phyloP scores from a whole-genome alignment of 2,113 vertebrate species.

The Neomonachus schauinslandi region DNA sequence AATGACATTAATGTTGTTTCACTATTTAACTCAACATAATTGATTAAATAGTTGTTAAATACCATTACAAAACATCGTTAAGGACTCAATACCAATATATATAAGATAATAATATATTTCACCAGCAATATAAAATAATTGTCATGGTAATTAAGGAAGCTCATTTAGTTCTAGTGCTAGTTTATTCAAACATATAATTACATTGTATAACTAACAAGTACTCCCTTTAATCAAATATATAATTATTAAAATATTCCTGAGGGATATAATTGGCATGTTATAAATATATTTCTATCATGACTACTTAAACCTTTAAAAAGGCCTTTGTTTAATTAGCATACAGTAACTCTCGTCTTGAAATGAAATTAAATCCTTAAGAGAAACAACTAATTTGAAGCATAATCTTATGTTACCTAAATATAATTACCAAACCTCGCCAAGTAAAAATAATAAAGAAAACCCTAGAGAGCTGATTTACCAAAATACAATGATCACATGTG shows the following conservation, averaged over 20 bases:
- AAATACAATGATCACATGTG: constrained; percentile 21
- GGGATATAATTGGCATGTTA: constrained; percentile 65
- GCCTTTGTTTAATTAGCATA: constrained; percentile 62
- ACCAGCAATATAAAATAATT: constrained; percentile 69
- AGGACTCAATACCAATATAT: neutral
- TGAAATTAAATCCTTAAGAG: constrained; percentile 68
- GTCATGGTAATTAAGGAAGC: constrained; percentile 47
- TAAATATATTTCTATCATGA: constrained; percentile 61
- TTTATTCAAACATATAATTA: constrained; percentile 72
- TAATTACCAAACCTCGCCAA: constrained; percentile 64
- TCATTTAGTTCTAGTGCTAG: constrained; percentile 56
- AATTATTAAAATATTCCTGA: constrained; percentile 70
- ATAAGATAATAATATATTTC: constrained; percentile 68
- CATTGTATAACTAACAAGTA: constrained; percentile 63
- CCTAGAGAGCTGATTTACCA: constrained; percentile 28
- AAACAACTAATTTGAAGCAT: constrained; percentile 64
- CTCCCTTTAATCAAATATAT: constrained; percentile 63
- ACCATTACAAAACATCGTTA: constrained; percentile 31
- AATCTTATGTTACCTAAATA: constrained; percentile 58
- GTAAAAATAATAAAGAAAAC: constrained; percentile 61
- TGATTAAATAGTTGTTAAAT: constrained; percentile 53
- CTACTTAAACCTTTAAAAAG: constrained; percentile 55
- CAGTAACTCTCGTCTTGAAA: constrained; percentile 63
- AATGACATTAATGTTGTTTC: neutral
- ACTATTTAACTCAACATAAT: constrained; percentile 45